phyloP scores from a whole-genome alignment of 2,797 vertebrate genomes.

The Pagetopsis macropterus region DNA sequence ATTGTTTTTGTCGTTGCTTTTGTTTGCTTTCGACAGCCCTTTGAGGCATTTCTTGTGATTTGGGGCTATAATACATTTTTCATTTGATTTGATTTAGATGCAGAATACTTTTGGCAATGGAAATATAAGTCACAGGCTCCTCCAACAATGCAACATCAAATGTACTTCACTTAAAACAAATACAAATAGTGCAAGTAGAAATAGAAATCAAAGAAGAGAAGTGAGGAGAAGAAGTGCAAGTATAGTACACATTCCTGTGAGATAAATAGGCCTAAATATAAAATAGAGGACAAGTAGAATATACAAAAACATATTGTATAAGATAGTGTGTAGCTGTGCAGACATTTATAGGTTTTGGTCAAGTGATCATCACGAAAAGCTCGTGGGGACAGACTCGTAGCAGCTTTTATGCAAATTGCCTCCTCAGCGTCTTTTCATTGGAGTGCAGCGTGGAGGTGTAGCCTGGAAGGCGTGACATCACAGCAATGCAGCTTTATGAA shows the following conservation, averaged over 20 bases:
- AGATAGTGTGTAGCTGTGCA: constrained; percentile 18
- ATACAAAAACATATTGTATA: neutral
- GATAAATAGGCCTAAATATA: neutral
- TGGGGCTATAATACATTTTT: no score
- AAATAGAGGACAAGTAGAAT: constrained; percentile 12
- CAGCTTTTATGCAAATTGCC: constrained; percentile 76
- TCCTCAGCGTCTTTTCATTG: constrained; percentile 70
- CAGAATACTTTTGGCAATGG: no score
- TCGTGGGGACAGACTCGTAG: constrained; percentile 49
- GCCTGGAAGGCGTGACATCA: constrained; percentile 75
- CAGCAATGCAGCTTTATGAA: constrained; percentile 78
- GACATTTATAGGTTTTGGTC: constrained; percentile 58
- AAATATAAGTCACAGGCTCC: no score
- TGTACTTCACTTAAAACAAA: no score
- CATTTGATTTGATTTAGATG: no score
- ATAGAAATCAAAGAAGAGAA: no score
- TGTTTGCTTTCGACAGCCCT: no score
- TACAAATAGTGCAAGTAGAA: no score
- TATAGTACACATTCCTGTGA: neutral
- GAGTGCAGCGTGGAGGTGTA: constrained; percentile 77
- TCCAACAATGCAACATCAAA: no score
- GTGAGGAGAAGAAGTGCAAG: no score
- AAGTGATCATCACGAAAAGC: constrained; percentile 60
- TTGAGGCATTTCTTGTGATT: no score
- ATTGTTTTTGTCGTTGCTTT: no score